Base-by-base conservation (phyloP, 2,113 vertebrate genomes). In the Coptodon bakossiorum region DNA sequence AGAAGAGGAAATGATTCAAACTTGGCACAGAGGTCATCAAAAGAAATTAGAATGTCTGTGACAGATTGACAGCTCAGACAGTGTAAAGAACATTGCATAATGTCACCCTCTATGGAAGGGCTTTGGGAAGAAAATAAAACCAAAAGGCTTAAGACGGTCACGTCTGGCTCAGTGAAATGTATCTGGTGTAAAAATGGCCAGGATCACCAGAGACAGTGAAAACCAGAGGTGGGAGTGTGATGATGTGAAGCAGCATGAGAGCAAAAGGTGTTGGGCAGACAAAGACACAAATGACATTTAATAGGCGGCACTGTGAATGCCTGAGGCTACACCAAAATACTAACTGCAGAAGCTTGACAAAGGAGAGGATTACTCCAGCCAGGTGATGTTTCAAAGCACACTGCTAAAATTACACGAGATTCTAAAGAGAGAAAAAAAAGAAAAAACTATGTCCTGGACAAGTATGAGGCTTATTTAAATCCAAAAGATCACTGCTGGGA, bases 391-490 rank as follows among this genome's bases (percentile, higher is more conserved):
- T 78, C 43, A 50, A 78, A 50, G 43, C 43, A 50, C 43, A 78
- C 71, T 31, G 43, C 43, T 48, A 50, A 78, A 3, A 78, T 50
- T 50, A 50, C 71, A 50, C 1, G 0, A 78, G 71, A 78, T 78
- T 78, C 71, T 31, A 50, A 19, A 31, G 14, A 50, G 57, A 2
- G 0, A 1, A 3, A 31, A 1, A 19, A 19, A 1, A 5, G 1
- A 1, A 6, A 34, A 36, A 50, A 31, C 24, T 50, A 19, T 78
- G 43, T 31, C 9, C 16, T 4, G 16, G 11, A 48, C 27, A 31
- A 50, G 71, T 50, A 50, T 50, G 24, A 11, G 6, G 43, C 43
- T 27, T n/a, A 78, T 48, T 50, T 78, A 7, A 78, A 50, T 2
- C 9, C 43, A 48, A 50, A 17, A 76, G 68, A 73, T 45, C 40